Evolutionary conservation across 2,888 invertebrate species (phyloP).

Genomic region (Seira sanloemensis): DNA sequence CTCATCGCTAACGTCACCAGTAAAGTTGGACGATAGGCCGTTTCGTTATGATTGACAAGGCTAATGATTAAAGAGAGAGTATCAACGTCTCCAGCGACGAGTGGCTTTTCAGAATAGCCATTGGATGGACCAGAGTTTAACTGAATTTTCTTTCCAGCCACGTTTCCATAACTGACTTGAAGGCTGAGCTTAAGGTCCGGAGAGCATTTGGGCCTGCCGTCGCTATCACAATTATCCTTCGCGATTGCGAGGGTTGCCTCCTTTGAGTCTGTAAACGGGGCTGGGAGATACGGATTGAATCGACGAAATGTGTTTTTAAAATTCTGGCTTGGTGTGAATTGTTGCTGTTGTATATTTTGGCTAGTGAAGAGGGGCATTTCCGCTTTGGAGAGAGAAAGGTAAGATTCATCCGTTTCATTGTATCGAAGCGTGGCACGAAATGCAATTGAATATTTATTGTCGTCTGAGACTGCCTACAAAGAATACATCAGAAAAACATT

Average conservation of each 20-base stretch:
- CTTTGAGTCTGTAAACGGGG: neutral
- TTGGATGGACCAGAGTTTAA: neutral
- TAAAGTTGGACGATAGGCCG: conserved; percentile 26
- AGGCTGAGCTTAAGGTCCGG: conserved; percentile 37
- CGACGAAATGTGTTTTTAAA: neutral
- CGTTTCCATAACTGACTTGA: no score
- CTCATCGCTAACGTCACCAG: neutral
- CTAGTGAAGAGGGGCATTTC: neutral
- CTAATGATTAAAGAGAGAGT: neutral
- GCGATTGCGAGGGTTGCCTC: neutral
- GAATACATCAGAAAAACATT: no score
- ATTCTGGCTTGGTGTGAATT: neutral
- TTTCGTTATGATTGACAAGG: conserved; percentile 19
- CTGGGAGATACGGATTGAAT: conserved; percentile 23
- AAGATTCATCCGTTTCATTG: conserved; percentile 40
- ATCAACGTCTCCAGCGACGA: conserved; percentile 6
- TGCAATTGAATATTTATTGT: no score
- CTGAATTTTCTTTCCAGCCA: neutral
- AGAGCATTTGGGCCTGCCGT: conserved; percentile 3
- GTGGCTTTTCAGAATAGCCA: neutral
- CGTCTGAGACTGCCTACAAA: no score
- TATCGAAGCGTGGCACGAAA: conserved; percentile 23
- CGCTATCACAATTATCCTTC: conserved; percentile 27
- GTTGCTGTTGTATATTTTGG: neutral
- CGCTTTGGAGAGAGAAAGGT: no score